Evolutionary conservation across 2,113 vertebrate genomes (phyloP), one percentile per base, ranked within the genome.

Genomic region (Verasper variegatus): DNA sequence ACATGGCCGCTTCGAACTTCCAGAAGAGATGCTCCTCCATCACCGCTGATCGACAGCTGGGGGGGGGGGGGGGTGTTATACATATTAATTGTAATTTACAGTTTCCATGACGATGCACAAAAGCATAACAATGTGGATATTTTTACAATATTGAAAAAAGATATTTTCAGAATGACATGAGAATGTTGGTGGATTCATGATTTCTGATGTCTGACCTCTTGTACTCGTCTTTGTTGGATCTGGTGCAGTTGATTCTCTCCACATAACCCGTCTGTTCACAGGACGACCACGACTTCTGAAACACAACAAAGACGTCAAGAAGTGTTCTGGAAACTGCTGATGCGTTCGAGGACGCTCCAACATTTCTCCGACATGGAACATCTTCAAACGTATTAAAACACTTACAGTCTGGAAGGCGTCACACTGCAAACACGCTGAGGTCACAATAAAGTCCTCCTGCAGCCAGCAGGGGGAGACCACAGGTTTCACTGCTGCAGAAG

Each of bases 21-120:
- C 91, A 92, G 86, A 92, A 92, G 47, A 86, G 83, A 59, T 80
- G 87, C 4, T 92, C 90, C 73, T 92, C 91, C 91, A 88, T 83
- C 70, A 87, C 47, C 0, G 86, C 45, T 0, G 91, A 92, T 54
- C 91, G 87, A 8, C 91, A 92, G 80, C 90, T 91, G 66, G 0
- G 5, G 5, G 14, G 14, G n/a, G 60, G 15, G 37, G 3, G 1
- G 31, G 20, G 9, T 13, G 7, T 42, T 13, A 42, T 42, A 7
- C 8, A 37, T 37, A 8, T 7, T 0, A 9, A 37, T 12, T 3
- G 11, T 13, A 42, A 13, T 13, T 11, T 42, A 13, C 40, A 42
- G 40, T 42, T 42, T 42, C 11, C 40, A 42, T 42, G 12, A 42
- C 12, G 35, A 37, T 37, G 35, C 9, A 10, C 35, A 37, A 31